phyloP scores from a whole-genome alignment of 2,113 vertebrate species.

The Dunckerocampus dactyliophorus region DNA sequence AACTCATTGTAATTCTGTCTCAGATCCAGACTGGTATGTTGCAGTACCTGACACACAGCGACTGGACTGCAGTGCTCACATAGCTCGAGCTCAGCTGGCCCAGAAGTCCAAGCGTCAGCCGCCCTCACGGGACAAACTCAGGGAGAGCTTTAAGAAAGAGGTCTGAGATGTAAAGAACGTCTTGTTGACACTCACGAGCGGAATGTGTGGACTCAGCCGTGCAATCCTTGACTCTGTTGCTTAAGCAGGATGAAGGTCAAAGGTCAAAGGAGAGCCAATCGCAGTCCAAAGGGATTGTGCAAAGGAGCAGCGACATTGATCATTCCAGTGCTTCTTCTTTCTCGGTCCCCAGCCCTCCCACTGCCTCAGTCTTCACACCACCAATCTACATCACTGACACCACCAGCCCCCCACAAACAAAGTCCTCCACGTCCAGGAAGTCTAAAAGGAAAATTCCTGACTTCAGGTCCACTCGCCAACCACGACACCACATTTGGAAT shows the following conservation, averaged over 20 bases:
- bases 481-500: background rate
- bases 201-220: background rate
- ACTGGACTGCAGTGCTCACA: slow-evolving; percentile 84
- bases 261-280: slow-evolving; percentile 54
- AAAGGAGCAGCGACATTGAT: slow-evolving; percentile 61
- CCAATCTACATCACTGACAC: slow-evolving; percentile 59
- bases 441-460: slow-evolving; percentile 84
- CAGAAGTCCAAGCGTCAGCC: slow-evolving; percentile 85
- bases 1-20: background rate
- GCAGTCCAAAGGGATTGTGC: slow-evolving; percentile 40
- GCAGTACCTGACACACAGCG: slow-evolving; percentile 77
- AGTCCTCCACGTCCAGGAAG: slow-evolving; percentile 72
- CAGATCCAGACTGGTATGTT: slow-evolving; percentile 56
- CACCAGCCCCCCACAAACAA: slow-evolving; percentile 51
- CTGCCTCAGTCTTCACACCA: slow-evolving; percentile 66
- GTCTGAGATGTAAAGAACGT: slow-evolving; percentile 11
- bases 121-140: slow-evolving; percentile 82
- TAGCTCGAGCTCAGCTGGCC: slow-evolving; percentile 84
- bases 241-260: slow-evolving; percentile 59
- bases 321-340: slow-evolving; percentile 71
- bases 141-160: slow-evolving; percentile 72
- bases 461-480: slow-evolving; percentile 73
- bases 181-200: background rate
- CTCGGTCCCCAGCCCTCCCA: slow-evolving; percentile 59
- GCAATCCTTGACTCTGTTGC: background rate